phyloP scores from a whole-genome alignment of 2,888 invertebrate genomes.

The Drosophila rellima region DNA sequence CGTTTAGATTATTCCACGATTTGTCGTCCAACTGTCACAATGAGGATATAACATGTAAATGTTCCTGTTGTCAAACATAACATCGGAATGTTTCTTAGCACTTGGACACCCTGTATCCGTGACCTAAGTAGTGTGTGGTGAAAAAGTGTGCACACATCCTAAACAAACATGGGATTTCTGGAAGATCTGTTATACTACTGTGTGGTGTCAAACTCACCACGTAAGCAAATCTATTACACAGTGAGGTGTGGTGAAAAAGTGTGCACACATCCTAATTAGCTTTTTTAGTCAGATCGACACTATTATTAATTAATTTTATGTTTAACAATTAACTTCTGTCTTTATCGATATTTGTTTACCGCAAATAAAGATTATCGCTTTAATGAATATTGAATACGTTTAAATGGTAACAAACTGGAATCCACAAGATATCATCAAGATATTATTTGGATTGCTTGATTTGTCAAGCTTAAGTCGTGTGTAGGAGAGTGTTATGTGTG shows the following conservation, averaged over 20 bases:
- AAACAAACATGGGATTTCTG: too few species aligned
- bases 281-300: background rate
- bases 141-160: slow-evolving; percentile 4
- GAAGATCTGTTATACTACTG: too few species aligned
- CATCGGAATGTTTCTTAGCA: background rate
- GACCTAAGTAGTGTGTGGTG: background rate
- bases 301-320: background rate
- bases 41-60: slow-evolving; percentile 7
- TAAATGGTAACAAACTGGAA: slow-evolving; percentile 12
- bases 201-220: background rate
- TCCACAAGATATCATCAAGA: slow-evolving; percentile 1
- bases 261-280: background rate
- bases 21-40: slow-evolving; percentile 15
- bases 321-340: background rate
- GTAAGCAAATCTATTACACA: background rate
- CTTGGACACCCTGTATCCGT: background rate
- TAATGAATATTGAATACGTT: slow-evolving; percentile 14
- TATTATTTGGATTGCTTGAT: background rate
- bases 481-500: background rate
- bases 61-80: background rate
- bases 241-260: background rate
- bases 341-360: background rate
- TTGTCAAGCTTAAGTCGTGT: background rate
- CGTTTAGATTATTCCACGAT: slow-evolving; percentile 27
- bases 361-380: slow-evolving; percentile 15